phyloP scores from a whole-genome alignment of 2,113 vertebrate genomes.

The Genyomyrus donnyi region DNA sequence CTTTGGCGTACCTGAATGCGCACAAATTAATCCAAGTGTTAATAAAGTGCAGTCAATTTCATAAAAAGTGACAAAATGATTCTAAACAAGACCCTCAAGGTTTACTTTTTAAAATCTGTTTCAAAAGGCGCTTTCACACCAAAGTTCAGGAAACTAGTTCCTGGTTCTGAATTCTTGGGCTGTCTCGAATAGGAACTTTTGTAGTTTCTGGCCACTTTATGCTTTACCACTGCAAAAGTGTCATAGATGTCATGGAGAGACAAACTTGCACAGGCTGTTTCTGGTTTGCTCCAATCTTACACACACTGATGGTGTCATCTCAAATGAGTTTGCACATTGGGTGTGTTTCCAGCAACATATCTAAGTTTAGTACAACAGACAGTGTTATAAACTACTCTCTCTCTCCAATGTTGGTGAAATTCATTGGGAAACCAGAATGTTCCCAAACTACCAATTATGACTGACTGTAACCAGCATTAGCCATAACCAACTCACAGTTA shows the following conservation, averaged over 20 bases:
- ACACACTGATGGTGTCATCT: not conserved
- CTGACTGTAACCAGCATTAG: not conserved
- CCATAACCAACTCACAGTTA: not conserved
- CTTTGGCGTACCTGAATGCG: slow-evolving; percentile 69
- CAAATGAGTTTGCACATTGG: not conserved
- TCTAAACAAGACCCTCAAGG: not conserved
- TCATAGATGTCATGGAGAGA: not conserved
- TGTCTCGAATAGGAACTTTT: not conserved
- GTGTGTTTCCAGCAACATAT: not conserved
- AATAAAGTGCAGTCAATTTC: not conserved
- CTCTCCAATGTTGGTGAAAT: not conserved
- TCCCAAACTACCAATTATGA: not conserved
- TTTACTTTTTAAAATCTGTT: not conserved
- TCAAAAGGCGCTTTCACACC: not conserved
- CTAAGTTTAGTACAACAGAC: not conserved
- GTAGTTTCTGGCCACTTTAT: not conserved
- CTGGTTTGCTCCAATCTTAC: not conserved
- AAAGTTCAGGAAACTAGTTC: not conserved
- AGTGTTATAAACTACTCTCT: not conserved
- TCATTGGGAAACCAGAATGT: not conserved
- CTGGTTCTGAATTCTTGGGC: not conserved
- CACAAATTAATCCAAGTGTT: not conserved
- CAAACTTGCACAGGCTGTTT: not conserved
- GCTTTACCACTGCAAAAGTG: not conserved
- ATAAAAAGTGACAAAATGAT: not conserved